Percentiles rank a stretch among this genome's conserved stretches.
Evolutionary conservation across 2,113 vertebrate genomes (phyloP).

Genomic region (Tyto alba): DNA sequence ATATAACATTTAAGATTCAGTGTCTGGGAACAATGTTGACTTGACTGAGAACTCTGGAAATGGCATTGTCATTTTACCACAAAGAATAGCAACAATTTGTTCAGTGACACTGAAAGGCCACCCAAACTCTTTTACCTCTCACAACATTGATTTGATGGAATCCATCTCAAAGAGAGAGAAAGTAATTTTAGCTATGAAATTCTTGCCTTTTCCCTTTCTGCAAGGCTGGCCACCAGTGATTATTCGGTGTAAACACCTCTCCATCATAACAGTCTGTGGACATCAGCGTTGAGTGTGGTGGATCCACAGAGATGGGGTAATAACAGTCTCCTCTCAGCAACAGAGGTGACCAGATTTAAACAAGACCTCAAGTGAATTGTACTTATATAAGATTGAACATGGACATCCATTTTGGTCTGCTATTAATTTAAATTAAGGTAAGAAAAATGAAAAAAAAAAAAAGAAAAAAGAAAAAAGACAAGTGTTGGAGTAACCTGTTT

Average conservation of each 20-base stretch:
- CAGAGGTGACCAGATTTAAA: not conserved
- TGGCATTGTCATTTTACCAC: not conserved
- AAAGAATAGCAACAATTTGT: slow-evolving; percentile 12
- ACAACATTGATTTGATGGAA: slow-evolving; percentile 13
- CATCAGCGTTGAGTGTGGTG: not conserved
- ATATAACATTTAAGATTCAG: not conserved
- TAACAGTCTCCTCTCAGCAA: not conserved
- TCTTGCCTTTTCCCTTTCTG: slow-evolving; percentile 29
- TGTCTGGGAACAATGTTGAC: not conserved
- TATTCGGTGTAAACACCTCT: not conserved
- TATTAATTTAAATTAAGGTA: not conserved
- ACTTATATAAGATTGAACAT: not conserved
- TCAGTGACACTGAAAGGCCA: slow-evolving; percentile 25
- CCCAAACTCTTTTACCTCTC: slow-evolving; percentile 6
- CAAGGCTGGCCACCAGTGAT: slow-evolving; percentile 2
- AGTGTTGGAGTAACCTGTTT: not conserved
- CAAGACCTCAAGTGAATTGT: not conserved
- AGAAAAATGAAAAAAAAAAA: not conserved
- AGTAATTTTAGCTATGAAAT: slow-evolving; percentile 22
- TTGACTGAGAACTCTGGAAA: not conserved
- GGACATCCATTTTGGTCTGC: not conserved
- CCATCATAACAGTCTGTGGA: not conserved
- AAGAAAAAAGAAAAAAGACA: not conserved
- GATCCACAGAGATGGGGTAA: not conserved
- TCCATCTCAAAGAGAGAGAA: slow-evolving; percentile 5